Evolutionary conservation across 92 coral and sea anemone species (phyloP).

Genomic region (Parazoanthus darwini): DNA sequence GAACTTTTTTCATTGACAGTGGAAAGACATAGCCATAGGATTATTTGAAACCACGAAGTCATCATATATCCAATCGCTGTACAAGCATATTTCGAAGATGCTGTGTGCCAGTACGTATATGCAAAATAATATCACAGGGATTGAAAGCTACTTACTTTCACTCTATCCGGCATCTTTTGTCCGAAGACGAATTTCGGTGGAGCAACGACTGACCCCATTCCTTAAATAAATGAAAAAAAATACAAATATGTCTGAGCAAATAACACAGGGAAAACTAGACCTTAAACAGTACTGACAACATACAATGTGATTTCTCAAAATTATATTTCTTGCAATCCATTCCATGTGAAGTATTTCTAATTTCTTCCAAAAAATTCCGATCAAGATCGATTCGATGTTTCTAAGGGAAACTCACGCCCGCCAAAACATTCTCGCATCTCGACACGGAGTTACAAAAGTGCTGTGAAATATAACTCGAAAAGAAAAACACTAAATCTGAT

Average conservation of each 20-base stretch:
- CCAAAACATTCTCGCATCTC: not conserved
- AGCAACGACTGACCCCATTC: constrained; percentile 73
- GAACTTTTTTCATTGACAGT: too few relatives aligned
- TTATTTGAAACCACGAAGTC: too few relatives aligned
- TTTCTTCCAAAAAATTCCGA: too few relatives aligned
- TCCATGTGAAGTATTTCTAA: too few relatives aligned
- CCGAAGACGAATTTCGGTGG: constrained; percentile 98
- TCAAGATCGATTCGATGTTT: too few relatives aligned
- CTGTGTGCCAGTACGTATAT: not conserved
- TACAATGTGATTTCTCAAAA: too few relatives aligned
- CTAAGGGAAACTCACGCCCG: not conserved
- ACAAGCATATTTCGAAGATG: not conserved
- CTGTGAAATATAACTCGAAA: constrained; percentile 11
- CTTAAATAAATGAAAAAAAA: not conserved
- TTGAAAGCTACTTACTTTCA: constrained; percentile 54
- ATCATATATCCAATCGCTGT: not conserved
- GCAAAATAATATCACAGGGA: not conserved
- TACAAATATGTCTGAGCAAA: not conserved
- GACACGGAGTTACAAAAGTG: not conserved
- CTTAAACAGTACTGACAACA: not conserved
- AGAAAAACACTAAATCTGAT: not conserved
- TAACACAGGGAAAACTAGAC: not conserved
- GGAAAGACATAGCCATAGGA: too few relatives aligned
- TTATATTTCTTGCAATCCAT: too few relatives aligned
- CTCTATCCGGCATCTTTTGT: constrained; percentile 75